Base-by-base conservation (phyloP, 2,797 vertebrate genomes). In the Ctenopoma multispine region DNA sequence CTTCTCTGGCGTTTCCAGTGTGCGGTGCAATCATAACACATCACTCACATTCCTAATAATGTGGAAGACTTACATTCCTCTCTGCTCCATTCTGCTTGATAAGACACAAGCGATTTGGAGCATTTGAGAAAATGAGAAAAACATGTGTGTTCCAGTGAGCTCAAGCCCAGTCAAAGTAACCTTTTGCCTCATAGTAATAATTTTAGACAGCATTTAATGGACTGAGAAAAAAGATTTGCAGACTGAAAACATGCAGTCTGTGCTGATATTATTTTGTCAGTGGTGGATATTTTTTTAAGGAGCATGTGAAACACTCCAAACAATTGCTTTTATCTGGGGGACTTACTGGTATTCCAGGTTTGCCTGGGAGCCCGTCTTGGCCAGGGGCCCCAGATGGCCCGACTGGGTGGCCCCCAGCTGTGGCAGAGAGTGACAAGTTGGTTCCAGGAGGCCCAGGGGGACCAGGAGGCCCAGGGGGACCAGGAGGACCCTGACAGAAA, bases 381-480 rank as follows among this genome's bases (percentile, higher is more conserved):
- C 96, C 96, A 72, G 96, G 92, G 36, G 85, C 69, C 13, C 95
- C 96, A n/a, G 92, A 77, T 5, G 83, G 89, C 56, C 93, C 95
- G 13, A 7, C 81, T 82, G 15, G 81, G 54, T 72, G 7, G 11
- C 64, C 83, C 1, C 63, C 78, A 77, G 86, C 73, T 74, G 86
- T 80, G 69, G 84, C 92, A 56, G 92, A 91, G 17, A 90, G 92
- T 18, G 90, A 87, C 63, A 91, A 83, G 11, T 86, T 84, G 47
- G 82, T 54, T 65, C 95, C 96, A 34, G 96, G 94, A 1, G 67
- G 89, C 3, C 93, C 94, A 11, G 94, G 93, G 49, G 87, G 89
- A 53, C 96, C 96, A 6, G 96, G 96, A 62, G 95, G 96, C 1
- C 96, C 97, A 0, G 96, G 96, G 23, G 91, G 95, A 4, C 97